Percentiles rank a stretch among this genome's conserved stretches.
These are phyloP conservation scores for Drosophila anceps DNA, from an alignment of 2,888 invertebrate species.

Conservation along the genomic window DNA sequence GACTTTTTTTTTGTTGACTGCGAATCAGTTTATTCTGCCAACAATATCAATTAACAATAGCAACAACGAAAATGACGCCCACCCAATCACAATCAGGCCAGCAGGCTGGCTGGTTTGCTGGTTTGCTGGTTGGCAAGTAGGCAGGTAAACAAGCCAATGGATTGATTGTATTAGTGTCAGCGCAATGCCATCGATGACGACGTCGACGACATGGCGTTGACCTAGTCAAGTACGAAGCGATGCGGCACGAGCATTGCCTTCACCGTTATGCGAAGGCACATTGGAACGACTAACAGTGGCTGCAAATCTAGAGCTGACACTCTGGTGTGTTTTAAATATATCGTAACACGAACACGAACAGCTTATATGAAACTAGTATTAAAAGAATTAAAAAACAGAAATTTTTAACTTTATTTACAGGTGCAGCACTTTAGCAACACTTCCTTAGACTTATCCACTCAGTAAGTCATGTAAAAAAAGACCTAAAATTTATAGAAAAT, in stretches of 20 bases:
- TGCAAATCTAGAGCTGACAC: slow-evolving; percentile 20
- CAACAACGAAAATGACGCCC: slow-evolving; percentile 41
- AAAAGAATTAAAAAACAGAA: neutral
- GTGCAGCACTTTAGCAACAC: neutral
- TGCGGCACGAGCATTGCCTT: slow-evolving; percentile 28
- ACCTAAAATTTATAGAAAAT: slow-evolving; percentile 55
- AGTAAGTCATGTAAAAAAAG: slow-evolving; percentile 6
- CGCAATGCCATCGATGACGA: slow-evolving; percentile 55
- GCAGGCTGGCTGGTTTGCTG: neutral
- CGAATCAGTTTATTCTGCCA: slow-evolving; percentile 49
- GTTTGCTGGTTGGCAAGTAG: slow-evolving; percentile 10
- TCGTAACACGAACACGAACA: neutral
- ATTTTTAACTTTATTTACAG: neutral
- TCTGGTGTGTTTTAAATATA: neutral
- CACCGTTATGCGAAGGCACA: slow-evolving; percentile 41
- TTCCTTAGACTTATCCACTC: neutral
- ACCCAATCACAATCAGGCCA: slow-evolving; percentile 37
- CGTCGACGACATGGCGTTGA: slow-evolving; percentile 52
- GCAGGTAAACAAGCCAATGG: slow-evolving; percentile 65
- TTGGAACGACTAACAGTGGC: slow-evolving; percentile 34
- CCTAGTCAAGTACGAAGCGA: slow-evolving; percentile 65
- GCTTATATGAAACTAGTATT: neutral
- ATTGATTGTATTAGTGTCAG: slow-evolving; percentile 64
- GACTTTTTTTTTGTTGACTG: slow-evolving; percentile 48
- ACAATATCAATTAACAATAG: slow-evolving; percentile 73